phyloP scores from a whole-genome alignment of 1,140 invertebrate species.

The Meloidogyne chitwoodi region DNA sequence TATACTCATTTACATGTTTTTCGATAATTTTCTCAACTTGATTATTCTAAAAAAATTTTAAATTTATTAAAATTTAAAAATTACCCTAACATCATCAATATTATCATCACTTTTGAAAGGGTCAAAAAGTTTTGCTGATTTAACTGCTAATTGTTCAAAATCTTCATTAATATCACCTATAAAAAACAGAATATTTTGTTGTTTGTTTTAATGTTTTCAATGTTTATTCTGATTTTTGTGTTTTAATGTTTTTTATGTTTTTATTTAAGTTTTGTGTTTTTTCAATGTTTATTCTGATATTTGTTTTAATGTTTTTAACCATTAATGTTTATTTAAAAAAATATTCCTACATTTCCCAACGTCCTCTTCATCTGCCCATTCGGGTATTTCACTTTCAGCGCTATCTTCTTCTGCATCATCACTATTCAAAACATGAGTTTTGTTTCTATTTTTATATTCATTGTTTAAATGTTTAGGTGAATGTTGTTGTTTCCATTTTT shows the following conservation, averaged over 20 bases:
- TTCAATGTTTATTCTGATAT: neutral
- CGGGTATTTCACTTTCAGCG: conserved; percentile 9
- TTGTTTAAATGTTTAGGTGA: neutral
- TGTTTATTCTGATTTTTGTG: neutral
- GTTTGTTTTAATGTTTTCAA: neutral
- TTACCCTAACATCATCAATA: neutral
- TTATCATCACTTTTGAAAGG: neutral
- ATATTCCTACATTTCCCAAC: neutral
- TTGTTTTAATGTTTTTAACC: neutral
- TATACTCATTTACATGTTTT: neutral
- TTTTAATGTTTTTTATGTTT: neutral
- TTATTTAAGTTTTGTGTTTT: neutral
- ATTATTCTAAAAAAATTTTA: too few relatives aligned
- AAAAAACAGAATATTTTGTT: neutral
- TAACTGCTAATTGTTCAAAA: conserved; percentile 21
- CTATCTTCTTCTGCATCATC: neutral
- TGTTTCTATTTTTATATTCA: neutral
- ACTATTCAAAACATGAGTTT: neutral
- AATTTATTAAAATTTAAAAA: too few relatives aligned
- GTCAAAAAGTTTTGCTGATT: conserved; percentile 35
- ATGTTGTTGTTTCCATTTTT: neutral
- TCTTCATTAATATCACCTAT: conserved; percentile 39
- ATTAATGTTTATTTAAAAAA: neutral
- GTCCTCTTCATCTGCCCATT: conserved; percentile 16
- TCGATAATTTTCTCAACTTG: neutral